These are phyloP conservation scores for Dicrurus megarhynchus DNA, from an alignment of 2,113 vertebrate species.

Conservation along the genomic window DNA sequence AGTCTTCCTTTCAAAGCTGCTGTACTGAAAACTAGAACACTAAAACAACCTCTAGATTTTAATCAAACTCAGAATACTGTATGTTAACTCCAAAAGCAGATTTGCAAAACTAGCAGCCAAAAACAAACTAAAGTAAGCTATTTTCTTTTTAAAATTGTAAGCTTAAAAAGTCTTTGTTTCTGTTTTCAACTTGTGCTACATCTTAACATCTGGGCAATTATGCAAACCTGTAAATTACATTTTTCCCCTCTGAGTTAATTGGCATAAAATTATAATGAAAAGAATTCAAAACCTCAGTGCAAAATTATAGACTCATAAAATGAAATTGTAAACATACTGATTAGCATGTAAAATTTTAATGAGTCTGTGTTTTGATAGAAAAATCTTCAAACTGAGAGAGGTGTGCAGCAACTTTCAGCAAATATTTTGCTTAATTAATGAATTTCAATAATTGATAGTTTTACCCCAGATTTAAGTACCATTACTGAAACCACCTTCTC, in stretches of 20 bases:
- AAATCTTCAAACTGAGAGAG: constrained; percentile 60
- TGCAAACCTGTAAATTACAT: constrained; percentile 66
- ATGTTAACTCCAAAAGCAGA: constrained; percentile 19
- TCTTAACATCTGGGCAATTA: constrained; percentile 71
- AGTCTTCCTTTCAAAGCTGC: neutral
- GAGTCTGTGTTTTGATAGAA: constrained; percentile 65
- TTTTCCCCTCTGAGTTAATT: constrained; percentile 68
- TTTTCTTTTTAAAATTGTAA: constrained; percentile 25
- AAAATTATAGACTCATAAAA: constrained; percentile 63
- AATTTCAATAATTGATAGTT: constrained; percentile 66
- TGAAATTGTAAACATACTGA: constrained; percentile 69
- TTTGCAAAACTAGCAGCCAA: constrained; percentile 40
- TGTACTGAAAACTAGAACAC: neutral
- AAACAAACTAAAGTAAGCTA: neutral
- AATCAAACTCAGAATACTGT: constrained; percentile 19
- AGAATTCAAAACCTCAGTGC: constrained; percentile 46
- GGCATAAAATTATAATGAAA: constrained; percentile 70
- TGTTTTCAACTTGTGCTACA: constrained; percentile 35
- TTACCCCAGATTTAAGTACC: constrained; percentile 50
- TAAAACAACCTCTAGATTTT: constrained; percentile 4
- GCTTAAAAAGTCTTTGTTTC: constrained; percentile 11
- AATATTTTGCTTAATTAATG: constrained; percentile 76
- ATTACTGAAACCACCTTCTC: constrained; percentile 38
- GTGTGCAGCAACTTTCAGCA: constrained; percentile 46
- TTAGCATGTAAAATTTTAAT: constrained; percentile 73